Base-by-base conservation (phyloP, 2,113 vertebrate genomes). In the Triplophysa tibetana region DNA sequence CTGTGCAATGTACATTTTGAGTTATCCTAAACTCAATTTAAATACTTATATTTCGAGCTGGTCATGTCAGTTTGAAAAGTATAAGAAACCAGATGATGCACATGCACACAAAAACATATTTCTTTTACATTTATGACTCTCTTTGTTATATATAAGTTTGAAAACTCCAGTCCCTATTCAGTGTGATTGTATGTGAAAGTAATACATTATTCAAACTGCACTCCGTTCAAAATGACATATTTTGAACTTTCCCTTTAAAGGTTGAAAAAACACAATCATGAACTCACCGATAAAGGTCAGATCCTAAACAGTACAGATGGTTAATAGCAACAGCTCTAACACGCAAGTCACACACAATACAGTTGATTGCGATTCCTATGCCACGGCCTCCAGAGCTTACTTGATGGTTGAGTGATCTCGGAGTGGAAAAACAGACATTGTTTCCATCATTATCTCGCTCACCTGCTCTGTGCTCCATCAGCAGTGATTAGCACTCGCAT, bases 401-500 rank as follows among this genome's bases (percentile, higher is more conserved):
- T 76, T 65, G 74, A 65, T 76, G 61, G 61, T 76, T 76, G 74
- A 76, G 10, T 73, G 70, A 41, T 73, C 70, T 73, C 19, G 5
- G 54, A 73, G 52, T 65, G 19, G 61, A 76, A 76, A 76, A 26
- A 11, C 23, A 48, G 33, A 48, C 9, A 62, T 62, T 1, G 23
- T 74, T 74, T 61, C 56, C 43, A 65, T 23, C 60, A 64, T 4
- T 24, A 13, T 63, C 61, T 63, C 61, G 12, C 16, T 76, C 45
- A 76, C 45, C 74, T 76, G 17, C 45, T 52, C 74, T 76, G 45
- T 26, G 29, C 45, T 48, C 19, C 24, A 2, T 76, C 45, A 77
- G 77, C 78, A 85, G 68, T 84, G 87, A 88, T 89, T 87, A 83
- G 85, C 88, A 87, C 86, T 88, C 88, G 86, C 89, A 85, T 84